A percentile compares a stretch with the other conserved stretches of the same genome.
phyloP scores from a whole-genome alignment of 1,140 invertebrate species.

The Dryas iulia region DNA sequence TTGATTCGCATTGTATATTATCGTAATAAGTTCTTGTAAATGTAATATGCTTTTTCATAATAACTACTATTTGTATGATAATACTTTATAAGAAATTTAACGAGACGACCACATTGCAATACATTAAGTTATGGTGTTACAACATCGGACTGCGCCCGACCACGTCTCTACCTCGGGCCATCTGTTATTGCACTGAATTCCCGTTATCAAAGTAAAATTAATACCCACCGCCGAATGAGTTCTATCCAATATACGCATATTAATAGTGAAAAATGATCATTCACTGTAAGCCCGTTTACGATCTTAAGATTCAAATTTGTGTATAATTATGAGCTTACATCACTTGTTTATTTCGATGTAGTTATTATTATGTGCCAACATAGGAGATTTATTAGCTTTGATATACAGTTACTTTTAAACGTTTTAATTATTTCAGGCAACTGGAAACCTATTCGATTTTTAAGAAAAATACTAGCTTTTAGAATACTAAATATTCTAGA shows the following conservation, averaged over 20 bases:
- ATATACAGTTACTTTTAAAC: slow-evolving; percentile 45
- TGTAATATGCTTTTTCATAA: background rate
- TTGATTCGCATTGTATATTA: too few relatives aligned
- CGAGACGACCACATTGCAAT: background rate
- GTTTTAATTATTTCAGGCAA: slow-evolving; percentile 35
- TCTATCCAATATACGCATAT: slow-evolving; percentile 48
- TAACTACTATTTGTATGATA: background rate
- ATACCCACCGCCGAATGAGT: slow-evolving; percentile 49
- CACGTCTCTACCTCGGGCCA: slow-evolving; percentile 28
- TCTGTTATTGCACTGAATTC: slow-evolving; percentile 47
- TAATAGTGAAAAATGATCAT: slow-evolving; percentile 66
- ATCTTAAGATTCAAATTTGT: slow-evolving; percentile 53
- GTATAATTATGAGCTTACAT: slow-evolving; percentile 66
- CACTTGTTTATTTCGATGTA: slow-evolving; percentile 53
- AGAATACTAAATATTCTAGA: background rate
- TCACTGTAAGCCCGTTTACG: slow-evolving; percentile 48
- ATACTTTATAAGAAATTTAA: background rate
- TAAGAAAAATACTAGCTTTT: background rate
- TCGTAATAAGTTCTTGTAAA: too few relatives aligned
- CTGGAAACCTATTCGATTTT: background rate
- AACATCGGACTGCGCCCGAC: slow-evolving; percentile 20
- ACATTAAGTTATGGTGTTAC: slow-evolving; percentile 25
- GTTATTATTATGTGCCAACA: slow-evolving; percentile 49
- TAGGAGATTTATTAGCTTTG: slow-evolving; percentile 51
- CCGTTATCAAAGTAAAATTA: slow-evolving; percentile 65